Evolutionary conservation across 2,797 vertebrate genomes (phyloP).

Genomic region (Phrynocephalus forsythii): DNA sequence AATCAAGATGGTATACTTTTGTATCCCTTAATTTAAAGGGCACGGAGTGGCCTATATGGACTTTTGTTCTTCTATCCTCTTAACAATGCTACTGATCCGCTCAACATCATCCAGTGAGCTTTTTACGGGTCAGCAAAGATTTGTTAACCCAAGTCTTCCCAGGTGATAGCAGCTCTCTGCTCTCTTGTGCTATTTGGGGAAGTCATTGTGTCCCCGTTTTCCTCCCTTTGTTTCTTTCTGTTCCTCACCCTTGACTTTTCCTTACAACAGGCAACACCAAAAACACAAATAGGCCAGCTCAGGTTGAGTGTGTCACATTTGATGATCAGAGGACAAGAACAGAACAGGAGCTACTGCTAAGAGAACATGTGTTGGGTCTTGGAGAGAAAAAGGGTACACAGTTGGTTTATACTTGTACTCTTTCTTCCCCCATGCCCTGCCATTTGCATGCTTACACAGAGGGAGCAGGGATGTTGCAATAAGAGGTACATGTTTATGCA

Average conservation of each 20-base stretch:
- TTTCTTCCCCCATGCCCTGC: neutral
- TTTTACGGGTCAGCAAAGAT: neutral
- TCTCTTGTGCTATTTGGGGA: too few relatives aligned
- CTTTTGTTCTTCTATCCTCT: neutral
- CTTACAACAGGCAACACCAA: neutral
- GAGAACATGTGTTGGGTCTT: neutral
- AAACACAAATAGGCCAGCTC: neutral
- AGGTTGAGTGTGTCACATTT: neutral
- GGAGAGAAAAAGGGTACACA: neutral
- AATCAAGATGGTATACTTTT: neutral
- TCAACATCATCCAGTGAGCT: neutral
- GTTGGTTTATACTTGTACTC: slow-evolving; percentile 8
- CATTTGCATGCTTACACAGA: neutral
- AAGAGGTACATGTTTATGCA: neutral
- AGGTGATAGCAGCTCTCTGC: too few relatives aligned
- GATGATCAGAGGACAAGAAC: neutral
- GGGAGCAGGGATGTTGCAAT: neutral
- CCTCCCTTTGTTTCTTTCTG: neutral
- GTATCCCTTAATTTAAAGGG: neutral
- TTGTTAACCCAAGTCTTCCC: neutral
- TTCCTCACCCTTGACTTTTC: neutral
- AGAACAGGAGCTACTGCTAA: neutral
- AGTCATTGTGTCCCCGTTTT: neutral
- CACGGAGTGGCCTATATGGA: too few relatives aligned
- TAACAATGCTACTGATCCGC: neutral